phyloP scores from a whole-genome alignment of 2,113 vertebrate genomes.

The Calcarius ornatus region DNA sequence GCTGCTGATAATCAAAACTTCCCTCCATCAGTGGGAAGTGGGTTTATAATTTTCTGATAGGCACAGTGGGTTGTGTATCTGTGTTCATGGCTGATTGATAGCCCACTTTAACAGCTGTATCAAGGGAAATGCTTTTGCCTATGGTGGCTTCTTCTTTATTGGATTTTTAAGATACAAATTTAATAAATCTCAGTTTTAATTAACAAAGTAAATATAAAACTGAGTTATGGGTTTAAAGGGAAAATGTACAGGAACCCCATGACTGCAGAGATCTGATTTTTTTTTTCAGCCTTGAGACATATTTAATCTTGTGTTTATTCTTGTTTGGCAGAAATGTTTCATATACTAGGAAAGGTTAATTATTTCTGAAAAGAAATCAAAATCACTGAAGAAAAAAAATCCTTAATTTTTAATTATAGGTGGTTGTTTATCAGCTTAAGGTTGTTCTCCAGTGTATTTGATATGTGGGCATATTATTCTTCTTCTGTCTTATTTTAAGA shows the following conservation, averaged over 20 bases:
- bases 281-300: background rate
- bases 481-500: background rate
- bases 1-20: constrained; percentile 3
- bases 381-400: background rate
- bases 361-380: constrained; percentile 36
- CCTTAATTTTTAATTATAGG: background rate
- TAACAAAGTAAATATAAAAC: constrained; percentile 43
- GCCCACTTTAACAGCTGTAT: background rate
- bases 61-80: background rate
- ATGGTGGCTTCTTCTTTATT: constrained; percentile 25
- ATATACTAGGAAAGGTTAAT: constrained; percentile 24
- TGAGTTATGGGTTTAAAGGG: background rate
- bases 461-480: background rate
- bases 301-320: constrained; percentile 28
- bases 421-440: background rate
- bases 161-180: constrained; percentile 47
- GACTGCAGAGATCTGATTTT: background rate
- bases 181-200: constrained; percentile 52
- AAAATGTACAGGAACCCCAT: background rate
- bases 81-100: background rate
- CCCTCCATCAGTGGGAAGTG: background rate
- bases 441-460: background rate
- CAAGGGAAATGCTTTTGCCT: constrained; percentile 18
- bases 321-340: constrained; percentile 22
- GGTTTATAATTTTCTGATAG: constrained; percentile 11